Evolutionary conservation across 2,797 vertebrate genomes (phyloP).

Genomic region (Thamnophis elegans): DNA sequence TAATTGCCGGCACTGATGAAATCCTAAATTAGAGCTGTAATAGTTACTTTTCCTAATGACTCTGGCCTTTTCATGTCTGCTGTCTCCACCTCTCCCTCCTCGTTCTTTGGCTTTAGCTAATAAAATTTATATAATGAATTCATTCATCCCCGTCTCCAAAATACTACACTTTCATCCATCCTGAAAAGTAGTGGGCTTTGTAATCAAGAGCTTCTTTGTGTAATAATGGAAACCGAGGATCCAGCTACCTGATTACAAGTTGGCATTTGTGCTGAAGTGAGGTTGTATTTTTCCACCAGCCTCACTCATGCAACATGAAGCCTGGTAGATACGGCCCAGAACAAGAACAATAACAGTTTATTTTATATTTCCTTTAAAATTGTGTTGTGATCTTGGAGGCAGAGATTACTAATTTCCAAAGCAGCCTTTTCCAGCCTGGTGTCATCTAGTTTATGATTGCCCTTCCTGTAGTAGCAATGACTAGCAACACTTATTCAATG

Average conservation of each 20-base stretch:
- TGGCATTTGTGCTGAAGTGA: neutral
- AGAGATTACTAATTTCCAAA: neutral
- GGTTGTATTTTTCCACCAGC: neutral
- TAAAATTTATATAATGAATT: neutral
- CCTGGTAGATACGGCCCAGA: neutral
- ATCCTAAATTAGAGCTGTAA: neutral
- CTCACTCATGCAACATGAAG: neutral
- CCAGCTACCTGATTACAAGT: neutral
- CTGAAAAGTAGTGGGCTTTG: neutral
- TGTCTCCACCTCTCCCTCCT: neutral
- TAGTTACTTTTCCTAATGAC: neutral
- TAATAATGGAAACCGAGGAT: neutral
- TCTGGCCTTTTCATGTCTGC: neutral
- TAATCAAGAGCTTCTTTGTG: neutral
- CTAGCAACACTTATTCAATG: neutral
- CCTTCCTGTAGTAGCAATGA: neutral
- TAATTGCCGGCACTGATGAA: conserved; percentile 12
- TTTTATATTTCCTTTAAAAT: neutral
- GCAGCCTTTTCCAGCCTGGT: neutral
- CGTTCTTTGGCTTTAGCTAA: neutral
- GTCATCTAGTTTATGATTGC: neutral
- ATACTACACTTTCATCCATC: neutral
- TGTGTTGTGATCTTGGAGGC: neutral
- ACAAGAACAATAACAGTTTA: neutral
- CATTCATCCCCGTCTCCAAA: neutral